Conservation (phyloP, 2,888 invertebrate genomes). For the Norana najaformis region DNA sequence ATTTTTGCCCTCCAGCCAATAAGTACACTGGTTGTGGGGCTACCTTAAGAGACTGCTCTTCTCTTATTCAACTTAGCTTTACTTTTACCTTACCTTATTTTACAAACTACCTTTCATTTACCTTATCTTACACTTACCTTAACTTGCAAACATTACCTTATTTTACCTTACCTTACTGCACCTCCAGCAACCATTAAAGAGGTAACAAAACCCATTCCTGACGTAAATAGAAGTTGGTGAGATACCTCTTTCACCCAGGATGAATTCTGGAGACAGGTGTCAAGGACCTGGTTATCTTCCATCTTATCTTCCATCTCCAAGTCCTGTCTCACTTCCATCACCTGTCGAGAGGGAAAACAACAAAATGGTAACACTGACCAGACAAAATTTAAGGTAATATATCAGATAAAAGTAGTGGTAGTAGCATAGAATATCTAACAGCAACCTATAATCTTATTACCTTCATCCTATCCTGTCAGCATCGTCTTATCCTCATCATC, state of each 20-base stretch:
- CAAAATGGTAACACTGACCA: background rate
- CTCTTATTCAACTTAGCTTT: no score
- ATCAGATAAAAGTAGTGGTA: background rate
- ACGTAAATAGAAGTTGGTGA: background rate
- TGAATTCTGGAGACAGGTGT: conserved; percentile 58
- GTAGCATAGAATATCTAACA: background rate
- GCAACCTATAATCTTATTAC: background rate
- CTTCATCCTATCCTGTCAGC: no score
- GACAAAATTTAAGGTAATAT: background rate
- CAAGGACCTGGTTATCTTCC: conserved; percentile 53
- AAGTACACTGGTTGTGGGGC: no score
- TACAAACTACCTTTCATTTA: background rate
- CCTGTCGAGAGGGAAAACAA: background rate
- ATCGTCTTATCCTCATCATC: background rate
- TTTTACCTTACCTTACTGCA: conserved; percentile 2
- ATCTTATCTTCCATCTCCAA: conserved; percentile 48
- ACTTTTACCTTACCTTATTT: background rate
- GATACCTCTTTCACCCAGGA: conserved; percentile 58
- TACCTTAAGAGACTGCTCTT: no score
- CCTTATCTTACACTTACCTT: background rate
- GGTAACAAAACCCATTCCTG: background rate
- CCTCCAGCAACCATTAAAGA: background rate
- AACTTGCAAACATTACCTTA: background rate
- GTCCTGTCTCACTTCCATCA: conserved; percentile 8
- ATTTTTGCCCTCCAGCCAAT: no score